Evolutionary conservation across 1,140 invertebrate genomes (phyloP).

Genomic region (Antheraea mylitta): DNA sequence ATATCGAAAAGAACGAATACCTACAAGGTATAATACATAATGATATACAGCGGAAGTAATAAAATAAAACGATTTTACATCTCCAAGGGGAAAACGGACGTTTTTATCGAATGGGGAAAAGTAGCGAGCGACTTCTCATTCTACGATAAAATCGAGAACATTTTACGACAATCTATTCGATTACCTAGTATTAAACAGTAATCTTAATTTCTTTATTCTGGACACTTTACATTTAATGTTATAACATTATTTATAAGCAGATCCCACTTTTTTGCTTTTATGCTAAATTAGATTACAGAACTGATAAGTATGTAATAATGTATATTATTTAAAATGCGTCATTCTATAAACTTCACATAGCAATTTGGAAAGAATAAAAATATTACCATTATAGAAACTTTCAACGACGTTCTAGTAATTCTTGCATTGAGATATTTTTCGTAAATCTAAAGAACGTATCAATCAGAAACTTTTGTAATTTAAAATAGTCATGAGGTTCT

Average conservation of each 20-base stretch:
- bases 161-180: conserved; percentile 77
- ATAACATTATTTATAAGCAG: background rate
- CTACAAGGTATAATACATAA: conserved; percentile 44
- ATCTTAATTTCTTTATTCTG: conserved; percentile 49
- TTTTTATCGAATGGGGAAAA: conserved; percentile 76
- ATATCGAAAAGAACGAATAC: conserved; percentile 49
- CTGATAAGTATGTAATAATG: no score
- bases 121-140: conserved; percentile 75
- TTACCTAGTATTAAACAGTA: conserved; percentile 74
- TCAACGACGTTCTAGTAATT: no score
- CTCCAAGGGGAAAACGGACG: conserved; percentile 71
- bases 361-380: no score
- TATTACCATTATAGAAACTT: no score
- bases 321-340: no score
- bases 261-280: background rate
- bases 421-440: background rate
- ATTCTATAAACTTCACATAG: no score
- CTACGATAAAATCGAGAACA: conserved; percentile 74
- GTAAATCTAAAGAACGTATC: no score
- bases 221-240: conserved; percentile 17
- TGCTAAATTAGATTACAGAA: no score
- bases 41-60: conserved; percentile 75
- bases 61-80: conserved; percentile 79
- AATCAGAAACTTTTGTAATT: no score
- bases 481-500: background rate